Conservation (phyloP, 2,113 vertebrate species). For the Micromys minutus region DNA sequence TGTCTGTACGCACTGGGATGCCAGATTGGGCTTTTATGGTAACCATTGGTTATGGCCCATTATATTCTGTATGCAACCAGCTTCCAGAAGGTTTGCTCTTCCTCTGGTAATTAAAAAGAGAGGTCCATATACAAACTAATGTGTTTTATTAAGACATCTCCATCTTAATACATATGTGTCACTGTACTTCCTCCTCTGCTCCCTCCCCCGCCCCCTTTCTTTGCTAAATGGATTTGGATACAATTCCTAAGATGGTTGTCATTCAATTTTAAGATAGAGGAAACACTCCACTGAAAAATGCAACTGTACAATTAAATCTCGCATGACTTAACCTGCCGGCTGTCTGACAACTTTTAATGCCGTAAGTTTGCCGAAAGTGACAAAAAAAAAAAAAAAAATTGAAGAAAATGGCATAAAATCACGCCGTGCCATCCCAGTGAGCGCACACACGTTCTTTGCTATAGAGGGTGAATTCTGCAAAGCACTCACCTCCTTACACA, state of each 20-base stretch:
- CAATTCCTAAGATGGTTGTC: conserved; percentile 89
- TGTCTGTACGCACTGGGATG: conserved; percentile 97
- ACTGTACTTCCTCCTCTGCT: neutral
- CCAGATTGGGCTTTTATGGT: conserved; percentile 97
- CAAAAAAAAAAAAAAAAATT: neutral
- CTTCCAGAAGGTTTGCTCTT: conserved; percentile 99
- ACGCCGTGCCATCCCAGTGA: conserved; percentile 76
- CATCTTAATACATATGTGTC: neutral
- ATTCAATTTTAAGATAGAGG: conserved; percentile 80
- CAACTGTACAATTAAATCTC: conserved; percentile 81
- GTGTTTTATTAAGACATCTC: neutral
- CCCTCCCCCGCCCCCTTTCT: neutral
- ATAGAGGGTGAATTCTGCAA: conserved; percentile 83
- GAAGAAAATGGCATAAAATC: conserved; percentile 76
- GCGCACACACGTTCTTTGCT: conserved; percentile 79
- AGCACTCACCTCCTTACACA: conserved; percentile 85
- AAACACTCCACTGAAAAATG: conserved; percentile 82
- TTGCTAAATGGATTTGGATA: conserved; percentile 80
- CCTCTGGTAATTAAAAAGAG: conserved; percentile 86
- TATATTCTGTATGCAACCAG: conserved; percentile 99
- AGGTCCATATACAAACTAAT: neutral
- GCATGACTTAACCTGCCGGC: conserved; percentile 73
- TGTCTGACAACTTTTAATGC: conserved; percentile 73
- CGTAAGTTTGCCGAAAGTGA: conserved; percentile 74
- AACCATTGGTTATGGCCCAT: conserved; percentile 99